phyloP scores from a whole-genome alignment of 1,140 invertebrate species.

The Parasteatoda tepidariorum region DNA sequence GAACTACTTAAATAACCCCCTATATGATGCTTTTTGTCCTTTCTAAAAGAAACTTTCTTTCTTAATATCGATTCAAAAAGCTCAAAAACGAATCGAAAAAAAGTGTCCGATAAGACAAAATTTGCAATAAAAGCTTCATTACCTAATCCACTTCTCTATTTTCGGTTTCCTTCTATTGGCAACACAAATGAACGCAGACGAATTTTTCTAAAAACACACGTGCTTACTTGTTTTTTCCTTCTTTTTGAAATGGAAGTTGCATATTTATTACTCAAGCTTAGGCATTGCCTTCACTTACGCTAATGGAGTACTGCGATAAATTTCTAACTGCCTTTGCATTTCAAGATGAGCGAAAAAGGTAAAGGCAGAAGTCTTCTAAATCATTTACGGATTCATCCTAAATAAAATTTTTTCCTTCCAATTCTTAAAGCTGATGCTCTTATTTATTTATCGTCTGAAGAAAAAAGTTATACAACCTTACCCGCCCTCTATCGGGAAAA shows the following conservation, averaged over 20 bases:
- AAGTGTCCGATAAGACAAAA: slow-evolving; percentile 41
- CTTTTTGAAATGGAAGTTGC: slow-evolving; percentile 47
- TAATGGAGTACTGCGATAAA: slow-evolving; percentile 52
- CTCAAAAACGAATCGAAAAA: background rate
- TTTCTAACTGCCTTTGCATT: slow-evolving; percentile 48
- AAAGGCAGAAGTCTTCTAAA: slow-evolving; percentile 36
- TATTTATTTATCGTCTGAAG: background rate
- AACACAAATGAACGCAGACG: slow-evolving; percentile 28
- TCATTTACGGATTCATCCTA: slow-evolving; percentile 35
- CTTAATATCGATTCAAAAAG: background rate
- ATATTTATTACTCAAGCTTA: slow-evolving; percentile 47
- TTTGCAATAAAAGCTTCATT: slow-evolving; percentile 57
- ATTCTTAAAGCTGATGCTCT: background rate
- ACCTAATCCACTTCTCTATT: slow-evolving; percentile 29
- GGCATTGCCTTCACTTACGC: slow-evolving; percentile 34
- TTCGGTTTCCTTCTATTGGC: slow-evolving; percentile 15
- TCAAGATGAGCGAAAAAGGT: background rate
- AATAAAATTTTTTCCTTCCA: slow-evolving; percentile 5
- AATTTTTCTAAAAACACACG: slow-evolving; percentile 16
- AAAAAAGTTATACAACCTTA: background rate
- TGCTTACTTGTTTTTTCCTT: background rate
- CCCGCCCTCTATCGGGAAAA: slow-evolving; percentile 46
- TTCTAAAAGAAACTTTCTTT: background rate
- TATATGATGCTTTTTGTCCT: background rate
- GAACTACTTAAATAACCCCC: slow-evolving; percentile 10